phyloP scores from a whole-genome alignment of 2,888 invertebrate species.

The Drosophila peninsularis region DNA sequence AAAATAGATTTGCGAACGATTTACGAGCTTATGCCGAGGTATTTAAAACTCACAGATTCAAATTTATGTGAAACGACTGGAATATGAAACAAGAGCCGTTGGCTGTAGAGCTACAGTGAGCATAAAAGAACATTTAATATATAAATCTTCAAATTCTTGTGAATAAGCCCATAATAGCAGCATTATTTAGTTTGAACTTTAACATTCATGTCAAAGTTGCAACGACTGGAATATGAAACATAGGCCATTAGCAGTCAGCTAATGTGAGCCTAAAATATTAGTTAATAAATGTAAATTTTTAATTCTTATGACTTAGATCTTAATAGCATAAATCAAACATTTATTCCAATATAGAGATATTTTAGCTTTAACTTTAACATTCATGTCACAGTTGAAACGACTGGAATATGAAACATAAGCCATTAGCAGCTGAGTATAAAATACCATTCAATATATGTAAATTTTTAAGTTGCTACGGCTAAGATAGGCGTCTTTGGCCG shows the following conservation, averaged over 20 bases:
- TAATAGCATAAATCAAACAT: no score
- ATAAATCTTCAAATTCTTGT: neutral
- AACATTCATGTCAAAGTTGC: no score
- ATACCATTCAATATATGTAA: neutral
- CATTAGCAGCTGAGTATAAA: neutral
- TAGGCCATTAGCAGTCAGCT: no score
- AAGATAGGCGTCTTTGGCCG: no score
- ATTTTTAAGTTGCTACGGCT: neutral
- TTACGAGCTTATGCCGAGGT: neutral
- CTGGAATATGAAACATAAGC: neutral
- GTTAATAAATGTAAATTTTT: no score
- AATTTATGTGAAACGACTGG: neutral
- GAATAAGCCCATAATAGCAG: no score
- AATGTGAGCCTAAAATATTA: no score
- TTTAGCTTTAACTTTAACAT: no score
- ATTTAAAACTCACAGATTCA: neutral
- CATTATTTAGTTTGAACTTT: no score
- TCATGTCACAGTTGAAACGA: neutral
- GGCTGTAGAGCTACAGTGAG: neutral
- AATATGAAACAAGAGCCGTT: neutral
- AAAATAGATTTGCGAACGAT: conserved; percentile 23
- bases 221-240: no score
- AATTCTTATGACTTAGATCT: no score
- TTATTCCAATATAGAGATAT: no score
- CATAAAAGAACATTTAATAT: neutral